Evolutionary conservation across 2,888 invertebrate species (phyloP), one percentile per base, ranked within the genome.

Genomic region (Papilio demoleus): DNA sequence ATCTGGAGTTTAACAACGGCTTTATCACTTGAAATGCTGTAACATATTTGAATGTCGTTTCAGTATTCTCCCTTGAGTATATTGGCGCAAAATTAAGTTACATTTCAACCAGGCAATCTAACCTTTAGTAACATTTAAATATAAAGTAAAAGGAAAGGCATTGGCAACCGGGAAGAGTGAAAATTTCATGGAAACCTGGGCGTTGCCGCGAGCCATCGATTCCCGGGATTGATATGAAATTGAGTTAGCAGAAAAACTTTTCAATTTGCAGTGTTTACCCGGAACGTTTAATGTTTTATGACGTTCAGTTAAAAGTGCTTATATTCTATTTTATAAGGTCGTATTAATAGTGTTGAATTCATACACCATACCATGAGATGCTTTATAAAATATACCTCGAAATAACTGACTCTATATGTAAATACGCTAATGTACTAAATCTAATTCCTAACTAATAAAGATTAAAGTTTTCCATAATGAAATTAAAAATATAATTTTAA

Each of bases 111-210:
- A 56, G 1, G 6, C 27, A 56, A 31, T 56, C n/a, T 31, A 56
- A 56, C 17, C 5, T 50, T 50, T 50, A 47, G 24, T 47, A 31
- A 17, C 31, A 56, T 56, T 61, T 45, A 24, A 60, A 17, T 36
- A 82, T 80, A 79, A 76, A 72, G 72, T 74, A 74, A 62, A 67
- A 34, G 61, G 17, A 12, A 38, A 40, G 59, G 14, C 27, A 11
- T 31, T 60, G 24, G n/a, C 53, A 65, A 45, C 12, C 34, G 38
- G 68, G 22, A 65, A 53, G 60, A 65, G 68, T 65, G 65, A 69
- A 69, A 65, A 65, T 60, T 60, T 65, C 59, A 68, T 65, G 56
- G 61, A 70, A 70, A 58, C 62, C 45, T 56, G 69, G 69, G 65
- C 69, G 65, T 65, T 58, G 69, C 69, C 69, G 69, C 62, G 38